phyloP scores from a whole-genome alignment of 2,888 invertebrate genomes.

The Carpatolechia fugitivella region DNA sequence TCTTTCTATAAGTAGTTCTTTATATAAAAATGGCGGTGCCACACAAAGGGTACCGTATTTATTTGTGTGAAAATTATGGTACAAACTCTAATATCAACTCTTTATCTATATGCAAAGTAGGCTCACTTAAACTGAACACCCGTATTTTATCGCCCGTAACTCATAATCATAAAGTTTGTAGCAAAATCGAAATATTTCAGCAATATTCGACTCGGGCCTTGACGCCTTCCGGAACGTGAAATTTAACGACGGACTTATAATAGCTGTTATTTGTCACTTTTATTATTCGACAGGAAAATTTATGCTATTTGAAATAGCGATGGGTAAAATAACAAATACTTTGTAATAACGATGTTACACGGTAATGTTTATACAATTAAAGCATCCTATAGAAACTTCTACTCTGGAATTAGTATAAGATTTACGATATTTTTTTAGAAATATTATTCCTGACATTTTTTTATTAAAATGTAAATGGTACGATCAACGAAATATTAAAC shows the following conservation, averaged over 20 bases:
- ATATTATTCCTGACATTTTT: no score
- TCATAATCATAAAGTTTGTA: neutral
- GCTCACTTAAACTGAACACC: neutral
- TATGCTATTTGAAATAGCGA: neutral
- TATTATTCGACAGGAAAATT: neutral
- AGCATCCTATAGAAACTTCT: no score
- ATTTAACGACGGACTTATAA: neutral
- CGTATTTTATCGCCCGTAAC: neutral
- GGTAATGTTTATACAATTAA: neutral
- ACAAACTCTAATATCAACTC: no score
- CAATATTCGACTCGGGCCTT: neutral
- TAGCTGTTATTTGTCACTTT: neutral
- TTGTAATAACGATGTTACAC: neutral
- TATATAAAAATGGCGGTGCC: no score
- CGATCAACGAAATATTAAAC: no score
- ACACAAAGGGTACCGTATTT: no score
- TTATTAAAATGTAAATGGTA: no score
- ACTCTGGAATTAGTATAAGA: no score
- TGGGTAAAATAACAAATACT: neutral
- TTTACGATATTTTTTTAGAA: no score
- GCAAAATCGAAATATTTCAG: neutral
- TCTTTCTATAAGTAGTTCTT: no score
- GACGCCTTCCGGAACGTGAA: neutral
- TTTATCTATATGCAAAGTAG: no score
- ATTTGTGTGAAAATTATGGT: no score